Base-by-base conservation (phyloP, 2,888 invertebrate species). In the Drosophila kuntzei region DNA sequence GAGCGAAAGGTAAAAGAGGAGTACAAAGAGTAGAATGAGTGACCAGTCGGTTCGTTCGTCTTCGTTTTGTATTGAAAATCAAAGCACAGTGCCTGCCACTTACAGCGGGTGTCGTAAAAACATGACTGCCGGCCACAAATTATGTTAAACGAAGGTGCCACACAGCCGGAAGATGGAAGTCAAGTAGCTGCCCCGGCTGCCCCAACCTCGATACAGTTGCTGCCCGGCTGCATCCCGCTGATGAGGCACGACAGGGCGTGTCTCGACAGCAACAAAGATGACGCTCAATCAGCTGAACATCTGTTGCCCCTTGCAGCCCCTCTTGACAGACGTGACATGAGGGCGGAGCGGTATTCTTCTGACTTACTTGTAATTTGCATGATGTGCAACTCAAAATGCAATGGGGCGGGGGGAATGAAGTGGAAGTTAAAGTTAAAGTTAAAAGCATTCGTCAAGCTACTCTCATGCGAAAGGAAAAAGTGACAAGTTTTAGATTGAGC, bases 81-180 rank as follows among this genome's bases (percentile, higher is more conserved):
- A 65, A 58, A 50, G 47, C 50, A 62, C 54, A 54, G 54, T 69
- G 46, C 36, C 63, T 62, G 76, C 76, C 59, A 77, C 74, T 80
- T 71, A 63, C 59, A 65, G 85, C 77, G 80, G 77, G 77, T 85
- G 80, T 86, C 73, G 80, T 86, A 72, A 79, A 79, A 77, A 70
- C 77, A 79, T 75, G 73, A 78, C 82, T 76, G 68, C 74, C 80
- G 76, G 87, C 74, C 87, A 81, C 88, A 86, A 86, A 86, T 86
- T 83, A 86, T 83, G 80, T 74, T 76, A 71, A 80, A 67, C 76
- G 74, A 72, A 85, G 80, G 72, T 76, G 80, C 78, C 76, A 65
- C 62, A 62, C 67, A 58, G 41, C 54, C 55, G 70, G 70, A 82
- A 84, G 74, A 72, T 72, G 80, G 73, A 71, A 86, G 78, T 86